Conservation (phyloP, 2,797 vertebrate genomes). For the Podarcis siculus region DNA sequence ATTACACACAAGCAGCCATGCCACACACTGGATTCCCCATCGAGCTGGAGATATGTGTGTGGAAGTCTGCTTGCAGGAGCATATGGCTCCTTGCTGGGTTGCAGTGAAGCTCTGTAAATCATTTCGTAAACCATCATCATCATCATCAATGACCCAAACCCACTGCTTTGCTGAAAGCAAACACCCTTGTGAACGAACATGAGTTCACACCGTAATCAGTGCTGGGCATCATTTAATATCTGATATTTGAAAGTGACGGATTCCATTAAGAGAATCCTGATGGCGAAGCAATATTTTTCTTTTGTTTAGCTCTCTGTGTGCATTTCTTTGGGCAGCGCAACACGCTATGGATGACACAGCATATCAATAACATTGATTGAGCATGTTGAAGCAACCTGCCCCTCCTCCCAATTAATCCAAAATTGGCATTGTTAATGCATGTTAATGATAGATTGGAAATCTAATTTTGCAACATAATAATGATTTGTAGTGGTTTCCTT, state of each 20-base stretch:
- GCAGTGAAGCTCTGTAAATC: not conserved
- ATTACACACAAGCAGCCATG: not conserved
- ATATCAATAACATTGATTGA: conserved; percentile 78
- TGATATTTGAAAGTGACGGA: conserved; percentile 27
- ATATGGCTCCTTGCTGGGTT: not conserved
- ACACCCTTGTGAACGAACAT: not conserved
- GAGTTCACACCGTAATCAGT: not conserved
- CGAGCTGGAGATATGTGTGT: not conserved
- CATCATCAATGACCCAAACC: conserved; percentile 13
- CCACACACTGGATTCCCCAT: not conserved
- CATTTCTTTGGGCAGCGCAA: conserved; percentile 68
- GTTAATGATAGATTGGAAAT: conserved; percentile 64
- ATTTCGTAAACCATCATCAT: not conserved
- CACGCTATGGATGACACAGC: conserved; percentile 64
- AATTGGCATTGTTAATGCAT: conserved; percentile 72
- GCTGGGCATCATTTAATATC: conserved; percentile 6
- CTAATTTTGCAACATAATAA: conserved; percentile 71
- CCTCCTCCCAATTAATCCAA: conserved; percentile 60
- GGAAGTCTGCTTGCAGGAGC: not conserved
- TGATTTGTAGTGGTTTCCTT: conserved; percentile 62
- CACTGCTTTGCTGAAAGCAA: not conserved
- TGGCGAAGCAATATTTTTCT: conserved; percentile 56
- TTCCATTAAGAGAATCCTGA: conserved; percentile 8
- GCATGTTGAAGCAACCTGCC: conserved; percentile 66
- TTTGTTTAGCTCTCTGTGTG: conserved; percentile 46